These are phyloP conservation scores for Heliconius hortense DNA, from an alignment of 2,888 invertebrate genomes.

Conservation along the genomic window DNA sequence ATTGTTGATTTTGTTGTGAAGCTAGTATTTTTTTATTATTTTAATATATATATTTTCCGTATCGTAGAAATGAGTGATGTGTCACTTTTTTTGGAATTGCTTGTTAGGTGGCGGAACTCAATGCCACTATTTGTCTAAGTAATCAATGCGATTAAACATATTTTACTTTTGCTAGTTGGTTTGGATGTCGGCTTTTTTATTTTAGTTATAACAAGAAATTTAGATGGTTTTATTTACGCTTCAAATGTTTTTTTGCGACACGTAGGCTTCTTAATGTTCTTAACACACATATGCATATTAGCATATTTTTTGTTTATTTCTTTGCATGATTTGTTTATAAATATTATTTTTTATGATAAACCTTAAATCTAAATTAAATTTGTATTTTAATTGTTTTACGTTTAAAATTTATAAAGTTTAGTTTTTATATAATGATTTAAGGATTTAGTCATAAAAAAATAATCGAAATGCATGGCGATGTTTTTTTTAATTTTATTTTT, in stretches of 20 bases:
- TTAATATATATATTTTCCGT: background rate
- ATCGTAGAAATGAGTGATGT: background rate
- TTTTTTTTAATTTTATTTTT: constrained; percentile 9
- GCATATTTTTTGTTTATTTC: constrained; percentile 44
- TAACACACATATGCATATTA: constrained; percentile 72
- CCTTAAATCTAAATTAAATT: background rate
- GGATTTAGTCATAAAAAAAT: background rate
- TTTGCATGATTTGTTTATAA: constrained; percentile 30
- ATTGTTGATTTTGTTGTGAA: constrained; percentile 24
- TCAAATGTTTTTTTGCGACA: constrained; percentile 21
- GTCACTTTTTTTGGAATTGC: constrained; percentile 31
- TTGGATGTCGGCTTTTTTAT: background rate
- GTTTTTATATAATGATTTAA: background rate
- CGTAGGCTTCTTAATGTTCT: constrained; percentile 44
- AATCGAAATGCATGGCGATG: background rate
- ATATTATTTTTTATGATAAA: background rate
- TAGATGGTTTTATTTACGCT: background rate
- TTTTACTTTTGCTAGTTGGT: background rate
- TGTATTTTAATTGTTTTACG: background rate
- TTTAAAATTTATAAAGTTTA: background rate
- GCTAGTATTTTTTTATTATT: constrained; percentile 33
- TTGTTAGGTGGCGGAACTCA: constrained; percentile 11
- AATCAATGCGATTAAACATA: background rate
- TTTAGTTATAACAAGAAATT: background rate
- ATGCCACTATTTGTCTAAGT: background rate